Evolutionary conservation across 2,888 invertebrate species (phyloP).

Genomic region (Synergus itoensis): DNA sequence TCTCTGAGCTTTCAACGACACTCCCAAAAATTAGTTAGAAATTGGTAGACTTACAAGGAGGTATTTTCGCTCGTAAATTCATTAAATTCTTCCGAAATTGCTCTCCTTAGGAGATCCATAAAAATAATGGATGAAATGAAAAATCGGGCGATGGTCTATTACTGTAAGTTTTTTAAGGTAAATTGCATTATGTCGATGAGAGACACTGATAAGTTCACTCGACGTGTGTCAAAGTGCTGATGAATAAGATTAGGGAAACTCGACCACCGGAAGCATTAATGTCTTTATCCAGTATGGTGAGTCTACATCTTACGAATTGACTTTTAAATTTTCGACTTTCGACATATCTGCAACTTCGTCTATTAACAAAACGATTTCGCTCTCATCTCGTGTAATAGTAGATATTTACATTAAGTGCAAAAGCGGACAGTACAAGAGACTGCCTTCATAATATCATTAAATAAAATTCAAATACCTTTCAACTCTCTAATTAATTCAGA

Average conservation of each 20-base stretch:
- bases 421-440: conserved; percentile 30
- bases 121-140: conserved; percentile 18
- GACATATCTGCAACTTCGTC: conserved; percentile 46
- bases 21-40: neutral
- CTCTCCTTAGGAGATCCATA: neutral
- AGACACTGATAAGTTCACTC: conserved; percentile 25
- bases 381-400: conserved; percentile 40
- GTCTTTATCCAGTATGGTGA: conserved; percentile 1
- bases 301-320: conserved; percentile 7
- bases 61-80: neutral
- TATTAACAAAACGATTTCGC: conserved; percentile 43
- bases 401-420: conserved; percentile 20
- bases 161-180: neutral
- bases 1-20: neutral
- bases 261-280: conserved; percentile 5
- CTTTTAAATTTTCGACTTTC: conserved; percentile 43
- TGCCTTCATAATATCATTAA: neutral
- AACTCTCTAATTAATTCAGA: neutral
- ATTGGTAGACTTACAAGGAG: neutral
- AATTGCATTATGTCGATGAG: conserved; percentile 24
- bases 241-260: conserved; percentile 22
- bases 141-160: conserved; percentile 17
- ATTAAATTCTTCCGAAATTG: neutral
- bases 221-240: conserved; percentile 34
- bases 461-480: neutral